Percentiles rank a stretch among this genome's conserved stretches.
Conservation (phyloP, 1,140 invertebrate species). For the Ceratina japonica region DNA sequence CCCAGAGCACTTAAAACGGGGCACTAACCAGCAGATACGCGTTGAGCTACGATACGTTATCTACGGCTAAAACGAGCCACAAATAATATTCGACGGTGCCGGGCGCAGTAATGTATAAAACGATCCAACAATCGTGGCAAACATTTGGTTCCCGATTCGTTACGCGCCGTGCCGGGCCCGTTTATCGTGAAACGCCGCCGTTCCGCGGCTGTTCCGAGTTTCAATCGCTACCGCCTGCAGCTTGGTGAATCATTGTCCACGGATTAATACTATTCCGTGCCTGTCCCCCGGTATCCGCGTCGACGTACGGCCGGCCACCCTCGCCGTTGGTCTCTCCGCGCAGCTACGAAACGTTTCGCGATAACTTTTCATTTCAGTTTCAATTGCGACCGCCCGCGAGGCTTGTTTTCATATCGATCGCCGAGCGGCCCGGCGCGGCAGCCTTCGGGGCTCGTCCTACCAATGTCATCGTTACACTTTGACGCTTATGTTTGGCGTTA, state of each 20-base stretch:
- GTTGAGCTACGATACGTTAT: too few species aligned
- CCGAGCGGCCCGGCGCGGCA: neutral
- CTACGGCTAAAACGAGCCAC: neutral
- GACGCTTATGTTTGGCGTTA: slow-evolving; percentile 53
- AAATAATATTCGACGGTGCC: neutral
- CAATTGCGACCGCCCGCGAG: slow-evolving; percentile 8
- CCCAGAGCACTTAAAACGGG: too few species aligned
- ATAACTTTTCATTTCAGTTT: slow-evolving; percentile 28
- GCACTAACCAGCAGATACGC: too few species aligned
- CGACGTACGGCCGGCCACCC: too few species aligned
- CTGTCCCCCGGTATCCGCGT: neutral
- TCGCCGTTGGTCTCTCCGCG: too few species aligned
- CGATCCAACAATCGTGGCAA: neutral
- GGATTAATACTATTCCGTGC: slow-evolving; percentile 33
- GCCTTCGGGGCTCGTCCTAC: slow-evolving; percentile 52
- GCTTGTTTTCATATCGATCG: slow-evolving; percentile 52
- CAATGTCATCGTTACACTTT: slow-evolving; percentile 54
- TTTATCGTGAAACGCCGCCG: neutral
- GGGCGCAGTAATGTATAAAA: neutral
- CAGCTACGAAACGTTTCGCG: neutral
- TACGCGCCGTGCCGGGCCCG: neutral
- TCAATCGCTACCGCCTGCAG: slow-evolving; percentile 11
- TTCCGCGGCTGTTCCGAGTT: neutral
- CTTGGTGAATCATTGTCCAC: slow-evolving; percentile 3
- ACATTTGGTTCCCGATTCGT: slow-evolving; percentile 8